Evolutionary conservation across 1,140 invertebrate species (phyloP).

Genomic region (Druon quercuslanigerum): DNA sequence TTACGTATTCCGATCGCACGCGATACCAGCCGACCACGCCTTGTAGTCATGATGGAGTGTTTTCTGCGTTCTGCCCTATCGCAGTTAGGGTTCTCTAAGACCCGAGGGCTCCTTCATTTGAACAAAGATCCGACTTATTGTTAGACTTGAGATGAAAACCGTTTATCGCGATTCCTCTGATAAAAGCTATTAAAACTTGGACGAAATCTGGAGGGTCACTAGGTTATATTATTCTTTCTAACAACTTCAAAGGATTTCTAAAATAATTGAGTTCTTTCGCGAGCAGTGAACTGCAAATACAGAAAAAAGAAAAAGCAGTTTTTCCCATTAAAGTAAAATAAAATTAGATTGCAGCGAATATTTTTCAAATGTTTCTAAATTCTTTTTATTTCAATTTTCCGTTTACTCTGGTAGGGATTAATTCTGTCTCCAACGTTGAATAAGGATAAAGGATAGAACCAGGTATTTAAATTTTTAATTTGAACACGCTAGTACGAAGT

Average conservation of each 20-base stretch:
- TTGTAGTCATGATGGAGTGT: constrained; percentile 67
- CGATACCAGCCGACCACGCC: constrained; percentile 56
- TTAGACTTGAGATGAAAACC: not conserved
- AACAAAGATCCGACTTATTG: not conserved
- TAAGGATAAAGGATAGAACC: too few relatives aligned
- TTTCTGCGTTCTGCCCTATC: constrained; percentile 59
- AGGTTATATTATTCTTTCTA: not conserved
- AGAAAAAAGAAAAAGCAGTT: too few relatives aligned
- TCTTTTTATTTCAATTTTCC: too few relatives aligned
- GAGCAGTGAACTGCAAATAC: too few relatives aligned
- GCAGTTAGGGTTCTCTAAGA: not conserved
- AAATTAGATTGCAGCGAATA: too few relatives aligned
- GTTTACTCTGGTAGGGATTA: too few relatives aligned
- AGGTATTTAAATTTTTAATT: too few relatives aligned
- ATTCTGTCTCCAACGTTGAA: too few relatives aligned
- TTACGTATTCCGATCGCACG: constrained; percentile 70
- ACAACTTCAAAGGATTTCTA: not conserved
- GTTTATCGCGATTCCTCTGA: constrained; percentile 2
- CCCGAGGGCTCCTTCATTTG: not conserved
- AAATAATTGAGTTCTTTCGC: not conserved
- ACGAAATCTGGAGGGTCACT: not conserved
- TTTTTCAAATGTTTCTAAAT: too few relatives aligned
- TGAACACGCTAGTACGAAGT: too few relatives aligned
- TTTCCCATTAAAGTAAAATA: too few relatives aligned
- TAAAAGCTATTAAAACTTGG: not conserved